Base-by-base conservation (phyloP, 2,888 invertebrate genomes). In the Drosophila maculinotata region DNA sequence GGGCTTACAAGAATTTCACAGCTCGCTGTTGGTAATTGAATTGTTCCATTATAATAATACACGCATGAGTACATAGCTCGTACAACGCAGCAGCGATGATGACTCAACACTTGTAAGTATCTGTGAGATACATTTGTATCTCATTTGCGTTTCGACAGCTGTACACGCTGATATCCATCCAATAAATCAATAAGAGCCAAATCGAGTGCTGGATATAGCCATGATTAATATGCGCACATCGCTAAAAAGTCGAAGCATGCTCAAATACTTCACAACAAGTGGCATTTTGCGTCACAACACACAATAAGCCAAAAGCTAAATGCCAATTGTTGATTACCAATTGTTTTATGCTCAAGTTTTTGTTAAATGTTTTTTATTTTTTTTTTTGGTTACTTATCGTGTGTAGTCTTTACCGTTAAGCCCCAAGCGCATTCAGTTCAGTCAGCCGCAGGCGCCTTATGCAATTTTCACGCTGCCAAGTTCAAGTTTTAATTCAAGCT, bases 401-500 rank as follows among this genome's bases (percentile, higher is more conserved):
- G 69, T 25, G 36, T 41, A 14, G 52, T 41, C 39, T 64, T 66
- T 54, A 49, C 65, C 41, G 65, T 66, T 65, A 59, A 56, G 35
- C 17, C 54, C 28, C 15, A 17, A 47, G 17, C 60, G 53, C 53
- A 65, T 33, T 38, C 48, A 23, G 31, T 23, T 26, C 42, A 30
- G 9, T 20, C 4, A 28, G 49, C 39, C 47, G 42, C 42, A 30
- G 63, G 63, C 68, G 25, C 8, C 62, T 73, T 83, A 65, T 81
- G 83, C 80, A 81, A 81, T 66, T 85, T 56, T 38, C 31, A 23
- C 45, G 52, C 51, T 44, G 58, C 39, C 79, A 73, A 77, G 76
- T 79, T 81, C 75, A 84, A 81, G 68, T 69, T 72, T 75, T 67
- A 72, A 71, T 75, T 80, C 79, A 87, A 84, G 88, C 79, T 81